Percentiles rank a stretch among this genome's conserved stretches.
These are phyloP conservation scores for Perdita meconis DNA, from an alignment of 2,888 invertebrate genomes.

Conservation along the genomic window DNA sequence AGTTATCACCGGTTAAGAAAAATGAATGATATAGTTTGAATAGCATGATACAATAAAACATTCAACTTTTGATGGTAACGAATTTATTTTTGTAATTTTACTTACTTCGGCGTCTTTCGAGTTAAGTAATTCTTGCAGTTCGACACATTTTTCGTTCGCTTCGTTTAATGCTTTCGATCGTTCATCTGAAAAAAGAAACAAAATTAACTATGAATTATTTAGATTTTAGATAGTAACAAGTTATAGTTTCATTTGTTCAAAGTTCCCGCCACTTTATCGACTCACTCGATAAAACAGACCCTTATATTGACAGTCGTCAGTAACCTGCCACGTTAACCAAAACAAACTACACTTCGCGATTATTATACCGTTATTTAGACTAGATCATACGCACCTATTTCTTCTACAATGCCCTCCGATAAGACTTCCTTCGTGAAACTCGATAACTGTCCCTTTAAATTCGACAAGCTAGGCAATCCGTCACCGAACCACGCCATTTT, in stretches of 20 bases:
- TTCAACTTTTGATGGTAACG: neutral
- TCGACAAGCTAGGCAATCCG: slow-evolving; percentile 83
- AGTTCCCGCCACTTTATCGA: slow-evolving; percentile 49
- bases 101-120: slow-evolving; percentile 82
- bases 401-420: slow-evolving; percentile 89
- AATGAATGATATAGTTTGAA: neutral
- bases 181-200: slow-evolving; percentile 73
- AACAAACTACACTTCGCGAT: slow-evolving; percentile 15
- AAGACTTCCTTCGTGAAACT: slow-evolving; percentile 96
- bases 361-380: neutral
- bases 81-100: slow-evolving; percentile 9
- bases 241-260: neutral
- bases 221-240: neutral
- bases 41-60: too few relatives aligned
- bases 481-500: slow-evolving; percentile 84
- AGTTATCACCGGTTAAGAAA: neutral
- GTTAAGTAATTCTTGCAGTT: slow-evolving; percentile 80
- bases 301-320: slow-evolving; percentile 80
- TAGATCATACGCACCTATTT: slow-evolving; percentile 84
- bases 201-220: slow-evolving; percentile 1
- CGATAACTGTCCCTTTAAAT: slow-evolving; percentile 94
- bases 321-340: slow-evolving; percentile 64
- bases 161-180: slow-evolving; percentile 77
- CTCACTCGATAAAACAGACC: slow-evolving; percentile 76
- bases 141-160: slow-evolving; percentile 78